Base-by-base conservation (phyloP, 2,797 vertebrate species). In the Crenichthys baileyi region DNA sequence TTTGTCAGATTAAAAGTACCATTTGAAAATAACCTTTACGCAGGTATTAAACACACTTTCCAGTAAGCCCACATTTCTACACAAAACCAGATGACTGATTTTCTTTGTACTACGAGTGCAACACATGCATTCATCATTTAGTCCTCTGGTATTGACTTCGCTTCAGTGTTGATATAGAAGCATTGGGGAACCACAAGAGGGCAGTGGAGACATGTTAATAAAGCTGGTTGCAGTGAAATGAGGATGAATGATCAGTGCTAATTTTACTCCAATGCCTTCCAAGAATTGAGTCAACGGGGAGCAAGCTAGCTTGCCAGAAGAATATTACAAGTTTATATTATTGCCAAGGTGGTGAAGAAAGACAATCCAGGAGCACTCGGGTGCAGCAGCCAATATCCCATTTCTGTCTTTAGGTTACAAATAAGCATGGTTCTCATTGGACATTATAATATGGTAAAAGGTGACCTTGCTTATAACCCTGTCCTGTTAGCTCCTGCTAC, bases 381-480 rank as follows among this genome's bases (percentile, higher is more conserved):
- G 15, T n/a, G 24, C 20, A 75, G 70, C 39, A 22, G 13, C 20
- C 26, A 51, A 8, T 5, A 70, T 77, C 56, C 79, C 7, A 58
- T 36, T 79, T 78, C 26, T 73, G 41, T 74, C 76, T 79, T 72
- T n/a, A 31, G 70, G 65, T 61, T 60, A n/a, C 56, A 79, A 79
- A 84, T 85, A 55, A n/a, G 51, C 24, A n/a, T 4, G 16, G 36
- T 39, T 80, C 44, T 76, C 39, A 86, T 60, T 79, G 77, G 72
- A 81, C 44, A 24, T 73, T 61, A 77, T 44, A 79, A 79, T 16
- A 68, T 36, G 55, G 58, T 18, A 1, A 79, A 73, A 76, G 58
- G 82, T 89, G 86, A 92, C 90, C 85, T 92, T 91, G 82, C 68
- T 80, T 85, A 91, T 83, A 85, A 79, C 81, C 29, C 72, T 79